Evolutionary conservation across 2,888 invertebrate genomes (phyloP).

Genomic region (Acronicta aceris): DNA sequence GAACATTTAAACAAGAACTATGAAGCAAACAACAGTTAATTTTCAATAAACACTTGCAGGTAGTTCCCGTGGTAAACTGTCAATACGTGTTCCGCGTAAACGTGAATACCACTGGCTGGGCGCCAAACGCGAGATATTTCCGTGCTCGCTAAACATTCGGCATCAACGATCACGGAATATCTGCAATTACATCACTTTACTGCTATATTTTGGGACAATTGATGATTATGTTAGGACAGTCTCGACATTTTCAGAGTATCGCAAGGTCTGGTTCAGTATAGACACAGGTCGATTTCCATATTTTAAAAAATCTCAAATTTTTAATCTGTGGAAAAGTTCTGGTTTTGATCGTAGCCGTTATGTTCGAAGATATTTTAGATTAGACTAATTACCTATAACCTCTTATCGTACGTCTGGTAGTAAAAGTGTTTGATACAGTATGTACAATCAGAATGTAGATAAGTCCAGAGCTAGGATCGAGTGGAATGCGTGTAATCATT

Average conservation of each 20-base stretch:
- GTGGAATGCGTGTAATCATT: too few species aligned
- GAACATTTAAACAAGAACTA: constrained; percentile 4
- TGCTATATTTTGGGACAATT: constrained; percentile 22
- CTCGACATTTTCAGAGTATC: neutral
- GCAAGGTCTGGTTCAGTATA: neutral
- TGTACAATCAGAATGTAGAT: too few species aligned
- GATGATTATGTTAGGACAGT: constrained; percentile 10
- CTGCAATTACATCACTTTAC: constrained; percentile 40
- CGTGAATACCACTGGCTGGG: constrained; percentile 45
- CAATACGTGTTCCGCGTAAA: constrained; percentile 47
- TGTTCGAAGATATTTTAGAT: too few species aligned
- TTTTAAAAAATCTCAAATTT: too few species aligned
- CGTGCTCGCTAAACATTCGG: constrained; percentile 43
- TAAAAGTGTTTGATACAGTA: too few species aligned
- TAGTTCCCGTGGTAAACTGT: constrained; percentile 41
- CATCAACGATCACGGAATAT: constrained; percentile 47
- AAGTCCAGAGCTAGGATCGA: too few species aligned
- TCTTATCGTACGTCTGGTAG: too few species aligned
- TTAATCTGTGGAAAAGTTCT: too few species aligned
- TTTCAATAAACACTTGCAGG: constrained; percentile 43
- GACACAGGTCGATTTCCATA: too few species aligned
- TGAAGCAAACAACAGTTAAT: constrained; percentile 21
- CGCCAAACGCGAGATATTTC: constrained; percentile 55
- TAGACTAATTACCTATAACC: too few species aligned
- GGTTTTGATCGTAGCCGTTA: too few species aligned